Percentiles rank a stretch among this genome's conserved stretches.
phyloP scores from a whole-genome alignment of 2,797 vertebrate species.

The Acanthopagrus latus region DNA sequence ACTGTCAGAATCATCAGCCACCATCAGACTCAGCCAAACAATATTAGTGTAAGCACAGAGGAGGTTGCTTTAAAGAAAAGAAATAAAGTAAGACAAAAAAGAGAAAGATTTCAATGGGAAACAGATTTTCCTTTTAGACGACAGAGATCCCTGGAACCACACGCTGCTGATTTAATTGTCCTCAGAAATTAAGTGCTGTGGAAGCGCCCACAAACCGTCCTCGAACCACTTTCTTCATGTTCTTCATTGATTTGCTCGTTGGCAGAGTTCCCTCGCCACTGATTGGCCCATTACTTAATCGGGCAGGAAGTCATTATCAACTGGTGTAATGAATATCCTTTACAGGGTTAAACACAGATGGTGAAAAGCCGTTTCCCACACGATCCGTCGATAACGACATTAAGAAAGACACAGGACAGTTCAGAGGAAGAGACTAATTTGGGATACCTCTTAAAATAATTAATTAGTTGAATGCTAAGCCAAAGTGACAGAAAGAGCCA shows the following conservation, averaged over 20 bases:
- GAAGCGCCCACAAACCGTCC: constrained; percentile 57
- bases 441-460: constrained; percentile 11
- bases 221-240: constrained; percentile 49
- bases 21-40: constrained; percentile 8
- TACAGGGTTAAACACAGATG: constrained; percentile 65
- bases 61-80: background rate
- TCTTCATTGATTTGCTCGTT: constrained; percentile 50
- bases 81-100: constrained; percentile 14
- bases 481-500: background rate
- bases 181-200: constrained; percentile 71
- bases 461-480: constrained; percentile 34
- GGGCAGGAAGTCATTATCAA: constrained; percentile 71
- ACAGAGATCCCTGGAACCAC: constrained; percentile 54
- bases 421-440: background rate
- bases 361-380: constrained; percentile 64
- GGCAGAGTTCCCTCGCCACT: constrained; percentile 63
- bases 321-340: constrained; percentile 69
- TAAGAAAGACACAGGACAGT: constrained; percentile 6
- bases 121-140: constrained; percentile 60
- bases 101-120: constrained; percentile 56
- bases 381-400: constrained; percentile 42
- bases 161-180: constrained; percentile 76
- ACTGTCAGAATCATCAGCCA: background rate
- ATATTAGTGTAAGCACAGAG: background rate
- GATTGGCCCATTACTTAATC: constrained; percentile 79